Evolutionary conservation across 2,888 invertebrate genomes (phyloP).

Genomic region (Dasypogon diadema): DNA sequence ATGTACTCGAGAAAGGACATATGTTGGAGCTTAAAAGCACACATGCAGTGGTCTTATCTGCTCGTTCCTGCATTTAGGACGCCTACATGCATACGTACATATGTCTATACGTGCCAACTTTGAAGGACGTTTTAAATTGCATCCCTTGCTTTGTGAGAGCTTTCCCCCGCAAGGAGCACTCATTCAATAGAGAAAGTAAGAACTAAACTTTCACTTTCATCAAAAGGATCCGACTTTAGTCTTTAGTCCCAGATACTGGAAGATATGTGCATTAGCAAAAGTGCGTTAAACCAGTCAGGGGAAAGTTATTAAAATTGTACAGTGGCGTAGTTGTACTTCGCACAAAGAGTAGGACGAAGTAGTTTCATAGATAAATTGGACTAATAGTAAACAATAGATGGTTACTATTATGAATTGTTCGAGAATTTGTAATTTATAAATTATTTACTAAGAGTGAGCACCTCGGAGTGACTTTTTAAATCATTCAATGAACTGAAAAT

Average conservation of each 20-base stretch:
- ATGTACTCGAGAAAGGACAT: slow-evolving; percentile 17
- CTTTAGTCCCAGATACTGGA: neutral
- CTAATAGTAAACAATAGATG: too few relatives aligned
- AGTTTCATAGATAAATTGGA: too few relatives aligned
- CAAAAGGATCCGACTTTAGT: neutral
- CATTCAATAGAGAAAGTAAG: slow-evolving; percentile 15
- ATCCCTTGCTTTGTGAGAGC: slow-evolving; percentile 27
- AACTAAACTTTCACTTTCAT: slow-evolving; percentile 37
- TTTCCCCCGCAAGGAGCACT: neutral
- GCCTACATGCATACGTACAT: neutral
- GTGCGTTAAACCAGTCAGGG: slow-evolving; percentile 33
- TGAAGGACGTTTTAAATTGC: slow-evolving; percentile 28
- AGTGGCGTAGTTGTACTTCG: slow-evolving; percentile 36
- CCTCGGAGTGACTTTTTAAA: too few relatives aligned
- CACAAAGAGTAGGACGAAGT: too few relatives aligned
- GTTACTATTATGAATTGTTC: too few relatives aligned
- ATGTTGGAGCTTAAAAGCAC: slow-evolving; percentile 36
- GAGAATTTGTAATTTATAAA: too few relatives aligned
- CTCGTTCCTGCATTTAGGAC: neutral
- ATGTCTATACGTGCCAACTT: slow-evolving; percentile 2
- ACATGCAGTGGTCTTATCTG: slow-evolving; percentile 10
- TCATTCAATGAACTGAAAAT: too few relatives aligned
- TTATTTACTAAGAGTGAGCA: too few relatives aligned
- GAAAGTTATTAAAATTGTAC: slow-evolving; percentile 22
- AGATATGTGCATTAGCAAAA: slow-evolving; percentile 1